Percentiles rank a stretch among this genome's conserved stretches.
phyloP scores from a whole-genome alignment of 2,888 invertebrate genomes.

The Latrodectus hesperus region DNA sequence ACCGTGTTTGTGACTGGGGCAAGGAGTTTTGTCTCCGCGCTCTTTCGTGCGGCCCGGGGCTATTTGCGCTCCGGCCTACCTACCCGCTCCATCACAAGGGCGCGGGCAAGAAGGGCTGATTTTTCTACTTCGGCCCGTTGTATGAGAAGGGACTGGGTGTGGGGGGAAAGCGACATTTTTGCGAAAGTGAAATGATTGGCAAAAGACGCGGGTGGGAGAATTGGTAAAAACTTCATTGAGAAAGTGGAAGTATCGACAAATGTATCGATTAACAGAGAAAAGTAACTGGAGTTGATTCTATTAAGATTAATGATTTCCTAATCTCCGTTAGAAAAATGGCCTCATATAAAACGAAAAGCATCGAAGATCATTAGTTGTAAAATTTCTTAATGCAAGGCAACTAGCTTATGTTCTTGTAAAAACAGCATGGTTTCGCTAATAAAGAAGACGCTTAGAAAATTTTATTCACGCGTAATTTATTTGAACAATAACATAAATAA shows the following conservation, averaged over 20 bases:
- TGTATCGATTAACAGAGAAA: constrained; percentile 40
- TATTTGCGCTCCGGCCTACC: constrained; percentile 51
- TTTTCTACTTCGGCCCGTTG: constrained; percentile 28
- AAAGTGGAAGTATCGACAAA: constrained; percentile 20
- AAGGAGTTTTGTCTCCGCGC: constrained; percentile 53
- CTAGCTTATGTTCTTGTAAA: too few species aligned
- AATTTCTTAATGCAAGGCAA: too few species aligned
- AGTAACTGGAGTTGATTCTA: constrained; percentile 18
- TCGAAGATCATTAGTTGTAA: not conserved
- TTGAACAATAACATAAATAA: too few species aligned
- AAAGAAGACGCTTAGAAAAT: too few species aligned
- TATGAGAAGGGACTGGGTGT: not conserved
- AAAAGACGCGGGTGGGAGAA: not conserved
- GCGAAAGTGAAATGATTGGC: constrained; percentile 59
- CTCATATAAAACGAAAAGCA: not conserved
- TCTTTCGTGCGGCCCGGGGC: constrained; percentile 40
- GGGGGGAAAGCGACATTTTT: constrained; percentile 45
- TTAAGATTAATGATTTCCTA: constrained; percentile 41
- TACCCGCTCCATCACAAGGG: not conserved
- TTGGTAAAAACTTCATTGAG: constrained; percentile 8
- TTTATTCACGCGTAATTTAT: too few species aligned
- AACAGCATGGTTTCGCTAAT: too few species aligned
- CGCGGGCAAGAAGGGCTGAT: constrained; percentile 39
- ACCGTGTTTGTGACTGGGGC: constrained; percentile 67
- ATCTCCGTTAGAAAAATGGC: constrained; percentile 8